Percentiles rank a stretch among this genome's conserved stretches.
Evolutionary conservation across 1,140 invertebrate genomes (phyloP).

Genomic region (Pseudomyrmex cubaensis): DNA sequence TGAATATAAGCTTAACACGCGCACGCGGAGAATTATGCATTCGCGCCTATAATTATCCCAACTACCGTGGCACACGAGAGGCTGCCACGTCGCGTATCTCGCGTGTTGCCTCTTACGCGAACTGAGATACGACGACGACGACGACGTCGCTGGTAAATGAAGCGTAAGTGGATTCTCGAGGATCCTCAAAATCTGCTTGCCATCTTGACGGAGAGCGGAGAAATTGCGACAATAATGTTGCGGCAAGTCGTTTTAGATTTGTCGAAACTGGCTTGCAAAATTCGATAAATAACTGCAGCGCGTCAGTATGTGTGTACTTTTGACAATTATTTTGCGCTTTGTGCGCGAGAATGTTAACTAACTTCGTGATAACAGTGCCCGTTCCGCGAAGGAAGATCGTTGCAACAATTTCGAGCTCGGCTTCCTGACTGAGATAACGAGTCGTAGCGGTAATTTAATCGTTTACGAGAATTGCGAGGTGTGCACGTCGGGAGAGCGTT

Average conservation of each 20-base stretch:
- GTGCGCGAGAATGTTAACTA: not conserved
- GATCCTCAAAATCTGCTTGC: not conserved
- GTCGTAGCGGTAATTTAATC: constrained; percentile 31
- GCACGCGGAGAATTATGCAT: constrained; percentile 65
- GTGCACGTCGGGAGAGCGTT: not conserved
- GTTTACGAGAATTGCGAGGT: constrained; percentile 39
- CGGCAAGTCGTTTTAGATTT: not conserved
- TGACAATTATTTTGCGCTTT: not conserved
- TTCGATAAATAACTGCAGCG: not conserved
- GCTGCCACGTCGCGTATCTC: not conserved
- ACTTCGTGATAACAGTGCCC: not conserved
- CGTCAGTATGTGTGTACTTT: not conserved
- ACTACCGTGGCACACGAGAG: constrained; percentile 34
- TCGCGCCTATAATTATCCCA: constrained; percentile 68
- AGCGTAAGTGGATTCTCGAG: not conserved
- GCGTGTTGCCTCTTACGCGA: not conserved
- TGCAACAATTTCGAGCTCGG: not conserved
- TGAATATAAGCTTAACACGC: constrained; percentile 66
- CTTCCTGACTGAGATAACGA: constrained; percentile 13
- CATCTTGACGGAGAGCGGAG: not conserved
- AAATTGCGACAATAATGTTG: not conserved
- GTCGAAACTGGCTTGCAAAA: not conserved
- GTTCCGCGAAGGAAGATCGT: not conserved
- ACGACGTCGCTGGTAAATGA: not conserved
- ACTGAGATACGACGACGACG: not conserved